These are phyloP conservation scores for Idaea dimidiata DNA, from an alignment of 2,888 invertebrate genomes.

Conservation along the genomic window DNA sequence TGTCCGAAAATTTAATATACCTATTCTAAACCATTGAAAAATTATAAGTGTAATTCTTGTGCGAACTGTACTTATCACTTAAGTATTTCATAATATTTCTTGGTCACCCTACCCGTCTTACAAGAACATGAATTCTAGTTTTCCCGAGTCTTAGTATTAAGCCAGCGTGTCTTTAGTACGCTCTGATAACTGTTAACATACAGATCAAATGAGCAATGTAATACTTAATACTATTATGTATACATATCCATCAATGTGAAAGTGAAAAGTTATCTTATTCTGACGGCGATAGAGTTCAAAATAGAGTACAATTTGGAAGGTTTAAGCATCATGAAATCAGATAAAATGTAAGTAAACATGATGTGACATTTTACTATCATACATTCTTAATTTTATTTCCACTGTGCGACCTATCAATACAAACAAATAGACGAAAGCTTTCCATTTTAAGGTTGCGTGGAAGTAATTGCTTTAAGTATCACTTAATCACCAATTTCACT, in stretches of 20 bases:
- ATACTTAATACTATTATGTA: neutral
- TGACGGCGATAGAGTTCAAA: neutral
- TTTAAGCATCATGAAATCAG: neutral
- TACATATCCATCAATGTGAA: neutral
- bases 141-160: neutral
- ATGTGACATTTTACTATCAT: neutral
- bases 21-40: too few species aligned
- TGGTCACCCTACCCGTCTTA: neutral
- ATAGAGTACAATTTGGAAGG: neutral
- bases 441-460: too few species aligned
- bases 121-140: neutral
- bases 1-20: too few species aligned
- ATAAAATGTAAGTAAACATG: neutral
- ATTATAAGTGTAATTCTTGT: too few species aligned
- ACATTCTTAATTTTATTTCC: too few species aligned
- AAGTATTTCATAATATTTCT: neutral
- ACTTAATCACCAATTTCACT: too few species aligned
- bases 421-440: too few species aligned
- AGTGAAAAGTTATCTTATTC: neutral
- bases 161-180: neutral
- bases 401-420: too few species aligned
- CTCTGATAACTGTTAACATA: neutral
- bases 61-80: too few species aligned
- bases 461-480: too few species aligned
- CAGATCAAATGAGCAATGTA: neutral